phyloP scores from a whole-genome alignment of 92 coral and sea anemone genomes.

The Desmophyllum pertusum region DNA sequence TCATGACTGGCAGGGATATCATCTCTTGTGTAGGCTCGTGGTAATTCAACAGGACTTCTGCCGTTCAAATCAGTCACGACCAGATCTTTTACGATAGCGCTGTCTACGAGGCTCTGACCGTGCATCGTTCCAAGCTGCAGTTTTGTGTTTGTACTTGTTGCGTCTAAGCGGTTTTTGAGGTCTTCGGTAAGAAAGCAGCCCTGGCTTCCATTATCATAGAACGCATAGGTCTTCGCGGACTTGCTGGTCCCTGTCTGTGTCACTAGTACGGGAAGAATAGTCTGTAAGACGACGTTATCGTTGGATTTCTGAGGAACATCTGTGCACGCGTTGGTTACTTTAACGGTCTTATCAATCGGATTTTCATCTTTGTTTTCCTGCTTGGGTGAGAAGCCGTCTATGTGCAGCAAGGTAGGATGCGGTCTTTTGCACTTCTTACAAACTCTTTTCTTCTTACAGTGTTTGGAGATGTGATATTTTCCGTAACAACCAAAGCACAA shows the following conservation, averaged over 20 bases:
- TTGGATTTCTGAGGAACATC: background rate
- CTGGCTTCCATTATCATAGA: conserved; percentile 75
- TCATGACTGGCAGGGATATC: conserved; percentile 49
- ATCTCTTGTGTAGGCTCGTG: conserved; percentile 41
- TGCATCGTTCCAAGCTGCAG: conserved; percentile 68
- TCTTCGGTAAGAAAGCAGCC: conserved; percentile 67
- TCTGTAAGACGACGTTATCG: conserved; percentile 41
- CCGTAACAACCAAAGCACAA: conserved; percentile 61
- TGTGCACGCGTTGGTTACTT: conserved; percentile 26
- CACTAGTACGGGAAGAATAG: conserved; percentile 68
- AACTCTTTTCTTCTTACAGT: conserved; percentile 44
- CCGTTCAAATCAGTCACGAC: conserved; percentile 42
- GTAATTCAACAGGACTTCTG: conserved; percentile 37
- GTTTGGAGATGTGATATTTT: conserved; percentile 46
- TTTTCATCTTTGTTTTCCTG: conserved; percentile 22
- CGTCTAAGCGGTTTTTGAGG: conserved; percentile 49
- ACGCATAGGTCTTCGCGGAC: conserved; percentile 64
- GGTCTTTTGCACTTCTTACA: conserved; percentile 36
- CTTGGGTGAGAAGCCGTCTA: conserved; percentile 44
- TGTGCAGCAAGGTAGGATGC: conserved; percentile 72
- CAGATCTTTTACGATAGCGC: conserved; percentile 26
- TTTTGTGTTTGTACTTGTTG: conserved; percentile 26
- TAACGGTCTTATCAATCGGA: background rate
- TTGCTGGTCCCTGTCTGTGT: conserved; percentile 33
- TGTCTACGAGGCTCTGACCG: conserved; percentile 43